These are phyloP conservation scores for Naso thynnoides DNA, from an alignment of 2,797 vertebrate genomes.

Conservation along the genomic window DNA sequence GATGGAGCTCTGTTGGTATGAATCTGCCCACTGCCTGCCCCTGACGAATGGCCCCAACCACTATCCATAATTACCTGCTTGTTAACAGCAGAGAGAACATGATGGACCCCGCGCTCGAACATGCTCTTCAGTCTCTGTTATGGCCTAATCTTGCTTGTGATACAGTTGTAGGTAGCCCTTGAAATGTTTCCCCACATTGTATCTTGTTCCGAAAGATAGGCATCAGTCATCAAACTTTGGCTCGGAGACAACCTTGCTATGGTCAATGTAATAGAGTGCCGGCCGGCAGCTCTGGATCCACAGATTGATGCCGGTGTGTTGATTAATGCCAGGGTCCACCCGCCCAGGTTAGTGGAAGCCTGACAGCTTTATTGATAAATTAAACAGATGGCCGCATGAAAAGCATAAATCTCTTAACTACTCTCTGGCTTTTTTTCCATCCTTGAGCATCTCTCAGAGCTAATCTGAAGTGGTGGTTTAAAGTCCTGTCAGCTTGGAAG, in stretches of 20 bases:
- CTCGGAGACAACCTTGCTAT: slow-evolving; percentile 69
- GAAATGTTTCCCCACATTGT: slow-evolving; percentile 41
- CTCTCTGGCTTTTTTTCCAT: slow-evolving; percentile 39
- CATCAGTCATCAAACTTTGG: slow-evolving; percentile 70
- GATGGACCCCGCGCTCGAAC: slow-evolving; percentile 2
- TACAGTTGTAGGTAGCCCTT: slow-evolving; percentile 23
- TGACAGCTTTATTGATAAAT: slow-evolving; percentile 86
- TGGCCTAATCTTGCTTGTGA: slow-evolving; percentile 5
- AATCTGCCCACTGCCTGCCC: slow-evolving; percentile 65
- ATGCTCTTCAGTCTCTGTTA: slow-evolving; percentile 16
- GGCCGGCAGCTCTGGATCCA: slow-evolving; percentile 57
- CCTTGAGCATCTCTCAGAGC: slow-evolving; percentile 59
- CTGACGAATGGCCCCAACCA: slow-evolving; percentile 75
- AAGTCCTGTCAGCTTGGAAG: slow-evolving; percentile 42
- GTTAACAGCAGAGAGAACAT: slow-evolving; percentile 71
- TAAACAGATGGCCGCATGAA: slow-evolving; percentile 76
- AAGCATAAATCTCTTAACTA: slow-evolving; percentile 78
- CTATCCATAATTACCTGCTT: slow-evolving; percentile 82
- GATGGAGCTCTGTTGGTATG: slow-evolving; percentile 66
- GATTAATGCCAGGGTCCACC: slow-evolving; percentile 77
- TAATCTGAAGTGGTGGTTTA: slow-evolving; percentile 65
- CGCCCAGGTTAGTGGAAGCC: slow-evolving; percentile 78
- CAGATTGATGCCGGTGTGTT: slow-evolving; percentile 80
- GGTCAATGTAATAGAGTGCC: slow-evolving; percentile 75
- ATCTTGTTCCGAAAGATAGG: slow-evolving; percentile 53